Percentiles rank a stretch among this genome's conserved stretches.
Conservation (phyloP, 2,888 invertebrate genomes). For the Cephus pulcher region DNA sequence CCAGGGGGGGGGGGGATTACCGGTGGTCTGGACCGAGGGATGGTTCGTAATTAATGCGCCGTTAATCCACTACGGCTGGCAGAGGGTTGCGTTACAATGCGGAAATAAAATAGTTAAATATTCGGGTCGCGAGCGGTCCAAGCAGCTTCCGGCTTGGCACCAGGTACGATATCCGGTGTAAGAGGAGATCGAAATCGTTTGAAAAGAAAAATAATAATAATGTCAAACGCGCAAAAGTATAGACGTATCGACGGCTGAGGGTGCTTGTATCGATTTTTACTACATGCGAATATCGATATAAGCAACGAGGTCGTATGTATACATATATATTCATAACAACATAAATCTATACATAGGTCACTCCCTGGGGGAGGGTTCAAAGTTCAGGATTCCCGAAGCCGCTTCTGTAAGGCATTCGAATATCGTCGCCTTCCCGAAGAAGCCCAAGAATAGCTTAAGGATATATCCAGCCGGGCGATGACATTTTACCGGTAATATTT, state of each 20-base stretch:
- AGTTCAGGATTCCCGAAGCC: neutral
- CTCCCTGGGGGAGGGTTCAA: neutral
- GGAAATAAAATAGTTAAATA: neutral
- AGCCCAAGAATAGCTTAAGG: neutral
- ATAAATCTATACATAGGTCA: neutral
- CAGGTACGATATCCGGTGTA: no score
- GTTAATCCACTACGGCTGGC: conserved; percentile 49
- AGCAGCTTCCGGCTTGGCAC: neutral
- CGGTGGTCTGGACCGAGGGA: neutral
- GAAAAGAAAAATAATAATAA: no score
- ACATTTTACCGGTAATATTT: neutral
- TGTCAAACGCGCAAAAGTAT: no score
- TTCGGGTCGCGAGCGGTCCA: neutral
- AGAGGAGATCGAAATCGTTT: no score
- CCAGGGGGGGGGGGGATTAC: neutral
- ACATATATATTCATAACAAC: neutral
- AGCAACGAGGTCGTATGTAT: neutral
- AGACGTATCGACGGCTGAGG: no score
- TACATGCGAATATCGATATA: no score
- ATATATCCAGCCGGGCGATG: neutral
- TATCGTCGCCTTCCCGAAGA: neutral
- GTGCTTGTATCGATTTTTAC: no score
- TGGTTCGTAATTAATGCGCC: conserved; percentile 54
- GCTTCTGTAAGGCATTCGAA: neutral
- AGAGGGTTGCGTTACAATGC: no score